Evolutionary conservation across 2,113 vertebrate species (phyloP), one percentile per base, ranked within the genome.

Genomic region (Sinocyclocheilus anophthalmus): DNA sequence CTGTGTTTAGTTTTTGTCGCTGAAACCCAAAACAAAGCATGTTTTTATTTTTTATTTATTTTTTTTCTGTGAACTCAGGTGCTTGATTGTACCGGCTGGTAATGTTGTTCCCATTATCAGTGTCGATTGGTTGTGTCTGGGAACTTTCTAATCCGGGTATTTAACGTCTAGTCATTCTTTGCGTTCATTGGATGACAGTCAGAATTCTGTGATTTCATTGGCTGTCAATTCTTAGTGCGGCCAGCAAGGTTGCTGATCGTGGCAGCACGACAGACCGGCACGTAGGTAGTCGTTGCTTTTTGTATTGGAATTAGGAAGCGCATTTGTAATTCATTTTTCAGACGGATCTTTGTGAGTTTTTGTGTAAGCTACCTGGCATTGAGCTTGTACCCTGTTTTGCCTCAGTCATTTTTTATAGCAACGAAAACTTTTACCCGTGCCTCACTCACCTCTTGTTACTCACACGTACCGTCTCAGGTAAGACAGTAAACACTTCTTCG

Each of bases 261-360:
- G 93, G 93, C 91, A 89, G 7, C 87, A 83, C 89, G 3, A 77
- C 83, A 86, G 88, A n/a, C 24, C 18, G 22, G 89, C 92, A 94
- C 91, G 92, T 93, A 45, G 4, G 4, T 11, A 63, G 59, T 80
- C 5, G 7, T 45, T 55, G 63, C 76, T 76, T 79, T 75, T 61
- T 55, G n/a, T 78, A 37, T 30, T 30, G 30, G 30, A 30, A 30
- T 30, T 53, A 24, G 20, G 16, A 33, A 39, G 39, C 78, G 78
- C 59, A 42, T 45, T 70, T 78, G 85, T 18, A 48, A 16, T 24
- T 72, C 26, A 42, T 13, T 83, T 50, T 83, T 86, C 37, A 39
- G 16, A 55, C 24, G 5, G 24, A 37, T 53, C 22, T 5, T 48
- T 26, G n/a, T 48, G 11, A 42, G 39, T 45, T 81, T 63, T 30